Evolutionary conservation across 2,888 invertebrate species (phyloP).

Genomic region (Nephrocerus scutellatus): DNA sequence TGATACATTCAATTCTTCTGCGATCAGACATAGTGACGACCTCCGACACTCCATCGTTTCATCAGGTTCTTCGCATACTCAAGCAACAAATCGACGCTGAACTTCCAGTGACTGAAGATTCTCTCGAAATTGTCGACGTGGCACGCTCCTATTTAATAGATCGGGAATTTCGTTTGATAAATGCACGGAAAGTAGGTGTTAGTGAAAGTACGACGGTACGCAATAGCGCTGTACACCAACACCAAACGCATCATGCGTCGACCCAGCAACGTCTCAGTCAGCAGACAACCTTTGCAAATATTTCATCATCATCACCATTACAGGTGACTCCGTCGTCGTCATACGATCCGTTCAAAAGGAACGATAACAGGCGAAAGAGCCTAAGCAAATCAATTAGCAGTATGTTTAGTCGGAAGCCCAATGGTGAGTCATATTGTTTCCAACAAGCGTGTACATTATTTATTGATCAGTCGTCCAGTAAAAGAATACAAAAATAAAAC

Average conservation of each 20-base stretch:
- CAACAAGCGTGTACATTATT: slow-evolving; percentile 1
- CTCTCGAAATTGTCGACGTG: slow-evolving; percentile 61
- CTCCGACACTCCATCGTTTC: slow-evolving; percentile 83
- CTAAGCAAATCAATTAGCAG: slow-evolving; percentile 68
- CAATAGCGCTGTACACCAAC: slow-evolving; percentile 44
- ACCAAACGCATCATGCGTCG: slow-evolving; percentile 11
- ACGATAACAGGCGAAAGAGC: slow-evolving; percentile 67
- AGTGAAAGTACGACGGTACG: slow-evolving; percentile 32
- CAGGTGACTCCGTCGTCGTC: slow-evolving; percentile 44
- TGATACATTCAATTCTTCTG: slow-evolving; percentile 79
- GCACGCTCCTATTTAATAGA: slow-evolving; percentile 73
- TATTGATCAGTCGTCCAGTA: background rate
- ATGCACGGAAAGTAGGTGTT: slow-evolving; percentile 56
- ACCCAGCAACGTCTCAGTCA: slow-evolving; percentile 27
- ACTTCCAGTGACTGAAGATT: slow-evolving; percentile 52
- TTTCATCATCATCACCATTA: slow-evolving; percentile 42
- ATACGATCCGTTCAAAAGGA: slow-evolving; percentile 55
- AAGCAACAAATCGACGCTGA: slow-evolving; percentile 82
- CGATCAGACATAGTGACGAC: slow-evolving; percentile 79
- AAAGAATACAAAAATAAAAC: slow-evolving; percentile 4
- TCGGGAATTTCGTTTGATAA: slow-evolving; percentile 68
- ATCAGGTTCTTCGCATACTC: slow-evolving; percentile 76
- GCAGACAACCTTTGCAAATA: slow-evolving; percentile 40
- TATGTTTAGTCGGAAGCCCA: slow-evolving; percentile 63
- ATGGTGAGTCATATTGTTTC: slow-evolving; percentile 16